Conservation (phyloP, 2,888 invertebrate genomes). For the Dorcus hopei region DNA sequence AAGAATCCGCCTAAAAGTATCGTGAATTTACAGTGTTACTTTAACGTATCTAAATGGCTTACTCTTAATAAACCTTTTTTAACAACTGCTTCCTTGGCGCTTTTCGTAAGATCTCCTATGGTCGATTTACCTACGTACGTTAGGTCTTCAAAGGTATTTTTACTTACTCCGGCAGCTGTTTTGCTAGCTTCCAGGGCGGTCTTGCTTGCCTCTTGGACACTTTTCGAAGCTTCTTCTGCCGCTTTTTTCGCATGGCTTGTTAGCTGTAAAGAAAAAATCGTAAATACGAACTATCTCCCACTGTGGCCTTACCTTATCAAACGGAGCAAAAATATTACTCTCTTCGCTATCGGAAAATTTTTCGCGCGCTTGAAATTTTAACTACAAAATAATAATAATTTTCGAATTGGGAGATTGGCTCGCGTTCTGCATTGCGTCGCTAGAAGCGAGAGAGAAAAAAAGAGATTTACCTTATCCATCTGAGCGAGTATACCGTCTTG, state of each 20-base stretch:
- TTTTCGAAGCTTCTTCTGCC: constrained; percentile 76
- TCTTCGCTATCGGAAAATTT: constrained; percentile 68
- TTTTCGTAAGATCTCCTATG: constrained; percentile 85
- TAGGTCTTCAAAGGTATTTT: constrained; percentile 83
- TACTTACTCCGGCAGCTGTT: constrained; percentile 83
- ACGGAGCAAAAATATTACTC: constrained; percentile 71
- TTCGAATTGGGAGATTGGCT: neutral
- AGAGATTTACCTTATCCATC: constrained; percentile 74
- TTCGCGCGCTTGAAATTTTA: constrained; percentile 59
- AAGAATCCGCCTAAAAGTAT: constrained; percentile 39
- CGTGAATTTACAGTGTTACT: neutral
- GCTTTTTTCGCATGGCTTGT: constrained; percentile 87
- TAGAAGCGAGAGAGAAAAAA: too few relatives aligned
- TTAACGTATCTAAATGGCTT: constrained; percentile 20
- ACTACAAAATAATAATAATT: constrained; percentile 40
- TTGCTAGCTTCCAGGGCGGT: constrained; percentile 82
- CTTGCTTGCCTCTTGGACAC: constrained; percentile 81
- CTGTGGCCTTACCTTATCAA: constrained; percentile 68
- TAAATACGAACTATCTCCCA: constrained; percentile 5
- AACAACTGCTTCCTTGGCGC: constrained; percentile 82
- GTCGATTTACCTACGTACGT: constrained; percentile 89
- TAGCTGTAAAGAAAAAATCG: constrained; percentile 53
- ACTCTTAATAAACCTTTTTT: constrained; percentile 83
- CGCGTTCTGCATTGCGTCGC: too few relatives aligned
- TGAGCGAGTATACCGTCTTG: constrained; percentile 86